Base-by-base conservation (phyloP, 2,888 invertebrate species). In the Orthosia cruda region DNA sequence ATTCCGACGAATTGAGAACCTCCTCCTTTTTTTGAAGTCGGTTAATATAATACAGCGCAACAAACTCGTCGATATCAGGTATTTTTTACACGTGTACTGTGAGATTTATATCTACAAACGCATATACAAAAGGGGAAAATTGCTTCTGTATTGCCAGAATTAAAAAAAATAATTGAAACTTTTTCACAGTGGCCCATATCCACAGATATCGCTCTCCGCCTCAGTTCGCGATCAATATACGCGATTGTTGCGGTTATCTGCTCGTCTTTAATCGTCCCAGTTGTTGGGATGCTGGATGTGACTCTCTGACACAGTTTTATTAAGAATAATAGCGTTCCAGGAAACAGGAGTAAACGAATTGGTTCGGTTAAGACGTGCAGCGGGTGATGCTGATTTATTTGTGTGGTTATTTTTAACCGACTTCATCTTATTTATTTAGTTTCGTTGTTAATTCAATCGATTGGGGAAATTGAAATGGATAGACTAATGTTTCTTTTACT, bases 231-330 rank as follows among this genome's bases (percentile, higher is more conserved):
- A 68, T 81, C 77, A 47, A 77, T 81, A 83, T 69, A 52, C 52
- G 15, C 26, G 23, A 66, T 72, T 62, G 65, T 69, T 81, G 75
- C n/a, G 77, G 77, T 77, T 80, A 76, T 80, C 73, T 57, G 55
- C 7, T 81, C n/a, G 57, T 65, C 54, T 80, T 74, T 69, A 80
- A 75, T 81, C 62, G 77, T 32, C 7, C 40, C 57, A 47, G 68
- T 55, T 45, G 9, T 54, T 64, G 52, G 54, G 71, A 23, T 52
- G 64, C 74, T 81, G 68, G 20, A 68, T 81, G 52, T 74, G 74
- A 47, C 47, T 32, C 11, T 65, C 15, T 67, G 78, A 69, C 81
- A 74, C 69, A 52, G 26, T 61, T 74, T 69, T 68, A 81, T 80
- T 79, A 58, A 59, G 45, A 63, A 73, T 80, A 63, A 79, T 71